Conservation (phyloP, 1,140 invertebrate species). For the Diorhabda carinulata region DNA sequence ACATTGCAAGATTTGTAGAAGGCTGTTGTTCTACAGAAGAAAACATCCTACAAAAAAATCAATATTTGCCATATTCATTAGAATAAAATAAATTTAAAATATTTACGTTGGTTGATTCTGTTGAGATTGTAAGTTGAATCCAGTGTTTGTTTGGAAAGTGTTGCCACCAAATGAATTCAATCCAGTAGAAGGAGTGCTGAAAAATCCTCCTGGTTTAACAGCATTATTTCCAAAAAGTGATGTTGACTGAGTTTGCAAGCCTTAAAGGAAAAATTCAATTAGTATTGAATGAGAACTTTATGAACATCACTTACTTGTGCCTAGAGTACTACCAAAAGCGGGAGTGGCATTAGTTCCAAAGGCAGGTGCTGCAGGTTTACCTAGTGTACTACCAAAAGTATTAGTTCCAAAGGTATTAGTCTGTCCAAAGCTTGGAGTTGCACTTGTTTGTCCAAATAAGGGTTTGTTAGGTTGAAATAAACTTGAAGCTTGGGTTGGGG, state of each 20-base stretch:
- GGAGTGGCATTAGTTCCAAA: slow-evolving; percentile 26
- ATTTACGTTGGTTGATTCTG: slow-evolving; percentile 29
- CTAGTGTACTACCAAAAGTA: slow-evolving; percentile 45
- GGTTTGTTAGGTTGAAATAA: slow-evolving; percentile 44
- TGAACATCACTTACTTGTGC: slow-evolving; percentile 6
- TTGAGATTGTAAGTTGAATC: slow-evolving; percentile 29
- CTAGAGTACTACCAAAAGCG: slow-evolving; percentile 1
- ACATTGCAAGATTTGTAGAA: slow-evolving; percentile 26
- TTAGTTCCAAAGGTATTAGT: slow-evolving; percentile 47
- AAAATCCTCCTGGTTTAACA: slow-evolving; percentile 42
- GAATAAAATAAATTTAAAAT: not conserved
- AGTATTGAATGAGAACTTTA: not conserved
- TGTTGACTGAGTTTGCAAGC: slow-evolving; percentile 11
- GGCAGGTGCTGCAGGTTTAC: slow-evolving; percentile 41
- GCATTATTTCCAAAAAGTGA: slow-evolving; percentile 27
- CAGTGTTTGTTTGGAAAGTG: slow-evolving; percentile 25
- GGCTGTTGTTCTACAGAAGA: slow-evolving; percentile 24
- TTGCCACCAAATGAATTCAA: slow-evolving; percentile 53
- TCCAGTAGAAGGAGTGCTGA: slow-evolving; percentile 50
- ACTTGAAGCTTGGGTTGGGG: slow-evolving; percentile 33
- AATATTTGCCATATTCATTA: slow-evolving; percentile 8
- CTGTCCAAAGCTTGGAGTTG: slow-evolving; percentile 51
- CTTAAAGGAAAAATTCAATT: slow-evolving; percentile 3
- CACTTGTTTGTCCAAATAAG: slow-evolving; percentile 54
- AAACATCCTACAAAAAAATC: slow-evolving; percentile 29